Evolutionary conservation across 2,113 vertebrate genomes (phyloP).

Genomic region (Pithys albifrons): DNA sequence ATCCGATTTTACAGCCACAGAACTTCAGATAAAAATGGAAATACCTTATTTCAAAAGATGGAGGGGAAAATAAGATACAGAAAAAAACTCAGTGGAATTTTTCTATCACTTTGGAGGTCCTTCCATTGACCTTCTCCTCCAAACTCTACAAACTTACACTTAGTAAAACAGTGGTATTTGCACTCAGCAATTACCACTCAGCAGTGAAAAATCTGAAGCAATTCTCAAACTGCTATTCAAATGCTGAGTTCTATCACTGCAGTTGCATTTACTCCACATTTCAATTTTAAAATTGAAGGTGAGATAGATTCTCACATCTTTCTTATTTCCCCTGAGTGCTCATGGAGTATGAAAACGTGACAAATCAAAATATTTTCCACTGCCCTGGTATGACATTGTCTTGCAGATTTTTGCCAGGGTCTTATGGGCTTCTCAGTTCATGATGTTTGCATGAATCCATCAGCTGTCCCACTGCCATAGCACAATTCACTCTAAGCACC

Average conservation of each 20-base stretch:
- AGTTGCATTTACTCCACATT: not conserved
- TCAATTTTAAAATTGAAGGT: not conserved
- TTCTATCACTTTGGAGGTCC: not conserved
- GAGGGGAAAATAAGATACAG: not conserved
- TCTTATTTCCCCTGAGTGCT: not conserved
- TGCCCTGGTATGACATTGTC: not conserved
- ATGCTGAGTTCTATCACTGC: not conserved
- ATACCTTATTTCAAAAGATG: not conserved
- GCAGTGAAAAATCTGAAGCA: not conserved
- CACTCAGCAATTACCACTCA: not conserved
- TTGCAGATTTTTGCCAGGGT: not conserved
- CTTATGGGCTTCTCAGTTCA: not conserved
- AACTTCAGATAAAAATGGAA: not conserved
- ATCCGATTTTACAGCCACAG: not conserved
- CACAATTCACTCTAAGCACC: not conserved
- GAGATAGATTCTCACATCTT: not conserved
- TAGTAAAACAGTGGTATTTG: not conserved
- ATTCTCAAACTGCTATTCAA: not conserved
- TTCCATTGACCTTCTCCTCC: not conserved
- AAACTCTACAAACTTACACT: not conserved
- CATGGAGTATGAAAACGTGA: not conserved
- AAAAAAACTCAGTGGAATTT: not conserved
- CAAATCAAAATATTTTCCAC: not conserved
- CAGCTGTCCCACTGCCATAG: not conserved
- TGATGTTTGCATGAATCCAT: rapidly evolving